These are phyloP conservation scores for Drosophila triauraria DNA, from an alignment of 1,140 invertebrate species.

Conservation along the genomic window DNA sequence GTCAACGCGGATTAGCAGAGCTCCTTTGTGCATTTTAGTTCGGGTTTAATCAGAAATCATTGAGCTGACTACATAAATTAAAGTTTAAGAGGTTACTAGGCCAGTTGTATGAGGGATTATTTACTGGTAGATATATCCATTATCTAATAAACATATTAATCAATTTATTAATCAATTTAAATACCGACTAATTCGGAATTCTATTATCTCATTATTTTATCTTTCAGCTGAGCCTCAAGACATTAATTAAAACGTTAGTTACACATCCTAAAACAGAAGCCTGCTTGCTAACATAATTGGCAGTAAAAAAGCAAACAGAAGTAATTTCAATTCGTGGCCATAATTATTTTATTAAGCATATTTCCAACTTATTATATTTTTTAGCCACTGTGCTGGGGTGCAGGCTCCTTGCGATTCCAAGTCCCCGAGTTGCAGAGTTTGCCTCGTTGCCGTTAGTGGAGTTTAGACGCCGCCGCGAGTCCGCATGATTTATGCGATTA, in stretches of 20 bases:
- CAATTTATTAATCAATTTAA: neutral
- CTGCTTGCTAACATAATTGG: neutral
- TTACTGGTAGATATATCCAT: neutral
- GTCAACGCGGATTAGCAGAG: conserved; percentile 23
- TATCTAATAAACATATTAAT: neutral
- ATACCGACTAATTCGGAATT: too few relatives aligned
- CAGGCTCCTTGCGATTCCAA: conserved; percentile 6
- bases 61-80: conserved; percentile 7
- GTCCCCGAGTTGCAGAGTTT: conserved; percentile 15
- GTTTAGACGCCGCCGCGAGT: conserved; percentile 77
- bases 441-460: conserved; percentile 63
- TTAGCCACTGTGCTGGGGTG: conserved; percentile 26
- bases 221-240: neutral
- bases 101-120: neutral
- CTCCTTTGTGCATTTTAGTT: conserved; percentile 4
- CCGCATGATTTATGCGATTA: conserved; percentile 82
- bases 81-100: neutral
- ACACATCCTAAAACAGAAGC: conserved; percentile 1
- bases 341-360: conserved; percentile 10
- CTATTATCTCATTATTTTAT: neutral
- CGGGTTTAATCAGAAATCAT: neutral
- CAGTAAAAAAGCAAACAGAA: neutral
- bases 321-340: neutral
- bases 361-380: neutral
- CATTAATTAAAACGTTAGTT: neutral